Evolutionary conservation across 1,140 invertebrate genomes (phyloP).

Genomic region (Pseudomyrmex cubaensis): DNA sequence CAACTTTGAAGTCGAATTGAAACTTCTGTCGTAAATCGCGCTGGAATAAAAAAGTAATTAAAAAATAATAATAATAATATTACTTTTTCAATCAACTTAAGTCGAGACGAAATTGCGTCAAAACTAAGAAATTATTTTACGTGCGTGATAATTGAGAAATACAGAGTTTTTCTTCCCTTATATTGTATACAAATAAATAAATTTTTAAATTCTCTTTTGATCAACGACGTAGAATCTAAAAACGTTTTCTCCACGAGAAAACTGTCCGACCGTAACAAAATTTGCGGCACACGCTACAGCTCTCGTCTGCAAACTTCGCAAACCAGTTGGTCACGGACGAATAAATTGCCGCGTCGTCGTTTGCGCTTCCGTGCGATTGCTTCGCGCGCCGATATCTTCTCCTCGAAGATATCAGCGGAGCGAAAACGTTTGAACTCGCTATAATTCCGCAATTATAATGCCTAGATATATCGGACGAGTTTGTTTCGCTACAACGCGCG

Average conservation of each 20-base stretch:
- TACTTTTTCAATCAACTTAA: no score
- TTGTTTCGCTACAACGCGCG: background rate
- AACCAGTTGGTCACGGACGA: conserved; percentile 43
- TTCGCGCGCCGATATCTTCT: conserved; percentile 28
- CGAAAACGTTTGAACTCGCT: conserved; percentile 29
- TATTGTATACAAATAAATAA: no score
- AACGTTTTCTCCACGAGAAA: conserved; percentile 5
- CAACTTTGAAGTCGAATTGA: no score
- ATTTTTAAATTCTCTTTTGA: no score
- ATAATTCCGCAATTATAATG: conserved; percentile 31
- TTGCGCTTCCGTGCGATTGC: conserved; percentile 51
- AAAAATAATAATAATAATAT: no score
- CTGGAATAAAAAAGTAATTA: no score
- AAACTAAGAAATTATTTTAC: no score
- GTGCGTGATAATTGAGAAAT: no score
- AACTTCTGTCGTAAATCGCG: no score
- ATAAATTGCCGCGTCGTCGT: conserved; percentile 57
- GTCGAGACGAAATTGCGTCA: no score
- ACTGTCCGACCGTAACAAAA: conserved; percentile 14
- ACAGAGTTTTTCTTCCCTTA: no score
- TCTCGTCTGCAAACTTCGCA: conserved; percentile 38
- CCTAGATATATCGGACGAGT: background rate
- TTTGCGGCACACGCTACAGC: conserved; percentile 22
- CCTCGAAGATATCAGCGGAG: background rate
- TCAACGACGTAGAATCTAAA: background rate